phyloP scores from a whole-genome alignment of 2,797 vertebrate species.

The Scolopax rusticola region DNA sequence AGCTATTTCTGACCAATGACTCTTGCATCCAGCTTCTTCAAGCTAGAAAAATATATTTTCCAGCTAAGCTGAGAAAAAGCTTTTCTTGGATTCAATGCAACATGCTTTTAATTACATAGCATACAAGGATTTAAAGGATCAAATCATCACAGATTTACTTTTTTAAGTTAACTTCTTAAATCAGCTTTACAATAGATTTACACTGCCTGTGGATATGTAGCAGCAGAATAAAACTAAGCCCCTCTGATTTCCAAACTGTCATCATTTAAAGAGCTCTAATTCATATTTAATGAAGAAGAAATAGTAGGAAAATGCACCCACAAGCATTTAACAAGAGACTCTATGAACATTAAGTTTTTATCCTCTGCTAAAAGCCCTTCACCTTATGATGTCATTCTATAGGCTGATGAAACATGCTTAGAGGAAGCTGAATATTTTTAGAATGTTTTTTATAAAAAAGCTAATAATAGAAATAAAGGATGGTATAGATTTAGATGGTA shows the following conservation, averaged over 20 bases:
- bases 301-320: conserved; percentile 65
- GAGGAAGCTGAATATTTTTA: conserved; percentile 65
- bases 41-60: conserved; percentile 9
- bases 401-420: conserved; percentile 51
- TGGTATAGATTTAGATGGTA: conserved; percentile 20
- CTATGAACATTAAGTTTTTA: conserved; percentile 60
- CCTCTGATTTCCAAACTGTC: conserved; percentile 65
- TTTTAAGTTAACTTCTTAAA: conserved; percentile 57
- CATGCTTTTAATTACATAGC: conserved; percentile 47
- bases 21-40: neutral
- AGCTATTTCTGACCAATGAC: neutral
- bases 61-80: conserved; percentile 3
- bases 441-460: conserved; percentile 31
- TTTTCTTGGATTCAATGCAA: neutral
- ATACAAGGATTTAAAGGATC: conserved; percentile 44
- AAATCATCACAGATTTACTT: conserved; percentile 61
- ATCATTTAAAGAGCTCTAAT: conserved; percentile 70
- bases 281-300: conserved; percentile 75
- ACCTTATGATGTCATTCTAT: conserved; percentile 50
- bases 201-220: conserved; percentile 49
- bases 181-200: conserved; percentile 68
- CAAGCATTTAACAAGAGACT: conserved; percentile 63
- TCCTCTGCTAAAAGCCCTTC: conserved; percentile 61
- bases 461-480: conserved; percentile 62
- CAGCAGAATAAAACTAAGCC: conserved; percentile 61